Evolutionary conservation across 2,113 vertebrate species (phyloP).

Genomic region (Dipodomys merriami): DNA sequence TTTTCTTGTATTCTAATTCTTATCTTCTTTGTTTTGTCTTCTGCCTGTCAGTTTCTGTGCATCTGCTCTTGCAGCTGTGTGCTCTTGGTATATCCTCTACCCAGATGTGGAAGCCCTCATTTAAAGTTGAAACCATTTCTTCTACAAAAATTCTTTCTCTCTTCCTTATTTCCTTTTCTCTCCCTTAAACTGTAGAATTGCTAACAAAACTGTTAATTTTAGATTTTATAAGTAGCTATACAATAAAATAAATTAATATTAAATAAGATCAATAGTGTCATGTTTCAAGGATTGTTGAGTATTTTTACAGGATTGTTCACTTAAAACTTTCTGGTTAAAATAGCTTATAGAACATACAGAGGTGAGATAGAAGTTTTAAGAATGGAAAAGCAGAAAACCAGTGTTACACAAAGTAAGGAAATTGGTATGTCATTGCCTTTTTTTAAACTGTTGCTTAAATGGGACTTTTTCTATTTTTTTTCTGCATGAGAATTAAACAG

Average conservation of each 20-base stretch:
- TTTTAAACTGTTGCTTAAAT: not conserved
- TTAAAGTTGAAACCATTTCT: not conserved
- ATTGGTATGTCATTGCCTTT: not conserved
- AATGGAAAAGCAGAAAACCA: not conserved
- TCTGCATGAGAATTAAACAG: not conserved
- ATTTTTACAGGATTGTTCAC: slow-evolving; percentile 15
- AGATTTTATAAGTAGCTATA: not conserved
- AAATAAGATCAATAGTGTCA: not conserved
- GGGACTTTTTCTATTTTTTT: not conserved
- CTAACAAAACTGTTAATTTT: slow-evolving; percentile 15
- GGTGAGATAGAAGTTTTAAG: not conserved
- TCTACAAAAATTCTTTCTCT: not conserved
- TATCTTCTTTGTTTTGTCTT: not conserved
- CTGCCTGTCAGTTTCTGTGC: not conserved
- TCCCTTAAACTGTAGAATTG: not conserved
- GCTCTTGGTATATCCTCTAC: not conserved
- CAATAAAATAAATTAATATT: slow-evolving; percentile 15
- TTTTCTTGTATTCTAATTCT: not conserved
- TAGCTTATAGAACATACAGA: not conserved
- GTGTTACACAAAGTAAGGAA: not conserved
- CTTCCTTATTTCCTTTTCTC: not conserved
- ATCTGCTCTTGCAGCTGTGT: not conserved
- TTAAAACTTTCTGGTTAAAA: not conserved
- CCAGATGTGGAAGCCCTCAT: not conserved
- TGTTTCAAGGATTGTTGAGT: not conserved